Conservation (phyloP, 1,140 invertebrate species). For the Agrypnia vestita region DNA sequence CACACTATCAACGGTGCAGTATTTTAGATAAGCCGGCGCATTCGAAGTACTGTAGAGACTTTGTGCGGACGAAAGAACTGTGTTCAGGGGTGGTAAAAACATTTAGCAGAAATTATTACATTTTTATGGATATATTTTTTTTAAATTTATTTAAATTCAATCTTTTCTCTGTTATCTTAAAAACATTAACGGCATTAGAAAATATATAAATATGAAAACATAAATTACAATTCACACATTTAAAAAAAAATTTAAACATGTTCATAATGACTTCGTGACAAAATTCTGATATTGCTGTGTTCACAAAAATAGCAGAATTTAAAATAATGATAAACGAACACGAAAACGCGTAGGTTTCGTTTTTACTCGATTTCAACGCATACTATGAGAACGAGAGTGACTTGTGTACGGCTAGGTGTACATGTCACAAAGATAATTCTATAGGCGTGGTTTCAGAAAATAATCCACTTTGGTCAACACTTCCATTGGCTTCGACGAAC, state of each 20-base stretch:
- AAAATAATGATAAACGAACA: too few relatives aligned
- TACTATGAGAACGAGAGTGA: too few relatives aligned
- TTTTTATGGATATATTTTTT: background rate
- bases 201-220: too few relatives aligned
- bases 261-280: too few relatives aligned
- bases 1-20: constrained; percentile 43
- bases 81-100: constrained; percentile 34
- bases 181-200: too few relatives aligned
- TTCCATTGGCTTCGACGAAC: constrained; percentile 38
- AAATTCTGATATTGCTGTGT: too few relatives aligned
- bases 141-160: background rate
- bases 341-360: too few relatives aligned
- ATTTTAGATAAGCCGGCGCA: constrained; percentile 46
- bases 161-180: too few relatives aligned
- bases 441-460: constrained; percentile 14
- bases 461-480: constrained; percentile 41
- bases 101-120: background rate
- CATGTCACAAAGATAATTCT: constrained; percentile 15
- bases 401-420: background rate
- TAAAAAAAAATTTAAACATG: too few relatives aligned
- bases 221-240: too few relatives aligned
- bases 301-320: too few relatives aligned
- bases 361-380: too few relatives aligned
- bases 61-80: background rate
- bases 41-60: constrained; percentile 30